Conservation (phyloP, 1,140 invertebrate genomes). For the Heliconius hewitsoni region DNA sequence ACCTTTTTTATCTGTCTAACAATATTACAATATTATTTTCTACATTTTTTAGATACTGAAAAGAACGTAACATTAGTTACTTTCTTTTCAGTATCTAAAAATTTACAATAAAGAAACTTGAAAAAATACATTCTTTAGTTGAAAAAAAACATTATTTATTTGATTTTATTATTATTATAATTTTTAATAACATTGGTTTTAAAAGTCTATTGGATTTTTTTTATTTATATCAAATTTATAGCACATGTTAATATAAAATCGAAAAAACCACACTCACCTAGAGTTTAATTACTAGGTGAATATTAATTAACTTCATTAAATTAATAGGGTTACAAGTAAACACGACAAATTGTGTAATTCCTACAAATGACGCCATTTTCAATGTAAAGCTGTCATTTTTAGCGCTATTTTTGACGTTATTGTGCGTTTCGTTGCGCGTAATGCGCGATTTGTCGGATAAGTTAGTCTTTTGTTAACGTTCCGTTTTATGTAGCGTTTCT, state of each 20-base stretch:
- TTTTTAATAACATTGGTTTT: not conserved
- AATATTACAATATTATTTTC: too few species aligned
- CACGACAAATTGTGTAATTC: slow-evolving; percentile 51
- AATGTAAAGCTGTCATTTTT: slow-evolving; percentile 48
- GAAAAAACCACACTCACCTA: not conserved
- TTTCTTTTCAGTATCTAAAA: too few species aligned
- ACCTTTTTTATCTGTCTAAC: not conserved
- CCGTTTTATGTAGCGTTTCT: slow-evolving; percentile 44
- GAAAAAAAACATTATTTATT: not conserved
- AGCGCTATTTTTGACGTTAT: slow-evolving; percentile 50
- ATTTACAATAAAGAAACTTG: too few species aligned
- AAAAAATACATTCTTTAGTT: too few species aligned
- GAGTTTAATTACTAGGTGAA: not conserved
- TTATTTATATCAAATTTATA: too few species aligned
- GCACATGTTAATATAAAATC: too few species aligned
- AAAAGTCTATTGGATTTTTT: not conserved
- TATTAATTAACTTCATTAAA: slow-evolving; percentile 50
- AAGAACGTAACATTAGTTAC: too few species aligned
- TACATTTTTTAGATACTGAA: too few species aligned
- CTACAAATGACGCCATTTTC: slow-evolving; percentile 47
- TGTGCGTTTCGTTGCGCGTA: slow-evolving; percentile 49
- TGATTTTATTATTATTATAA: not conserved
- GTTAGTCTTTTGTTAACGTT: slow-evolving; percentile 48
- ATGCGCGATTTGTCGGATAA: slow-evolving; percentile 48
- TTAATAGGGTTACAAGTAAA: slow-evolving; percentile 41